phyloP scores from a whole-genome alignment of 1,140 invertebrate species.

The Brachionus manjavacas region DNA sequence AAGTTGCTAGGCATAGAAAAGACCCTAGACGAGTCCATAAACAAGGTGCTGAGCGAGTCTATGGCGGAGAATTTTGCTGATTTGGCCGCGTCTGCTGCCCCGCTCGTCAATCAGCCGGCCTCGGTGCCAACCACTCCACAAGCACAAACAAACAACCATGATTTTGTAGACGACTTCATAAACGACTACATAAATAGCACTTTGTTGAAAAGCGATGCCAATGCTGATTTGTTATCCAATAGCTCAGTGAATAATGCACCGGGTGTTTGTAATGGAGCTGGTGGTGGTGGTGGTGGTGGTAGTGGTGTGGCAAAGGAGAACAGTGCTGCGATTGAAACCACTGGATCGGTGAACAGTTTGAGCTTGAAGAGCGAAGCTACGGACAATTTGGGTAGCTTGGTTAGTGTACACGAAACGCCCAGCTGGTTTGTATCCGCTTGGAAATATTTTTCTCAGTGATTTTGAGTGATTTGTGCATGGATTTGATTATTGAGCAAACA shows the following conservation, averaged over 20 bases:
- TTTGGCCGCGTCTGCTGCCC: neutral
- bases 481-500: neutral
- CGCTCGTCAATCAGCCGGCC: neutral
- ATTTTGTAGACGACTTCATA: conserved; percentile 23
- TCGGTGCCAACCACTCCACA: neutral
- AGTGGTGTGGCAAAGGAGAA: neutral
- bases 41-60: conserved; percentile 7
- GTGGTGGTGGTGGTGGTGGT: too few species aligned
- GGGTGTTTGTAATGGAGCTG: neutral
- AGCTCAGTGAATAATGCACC: neutral
- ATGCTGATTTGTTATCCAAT: neutral
- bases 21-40: conserved; percentile 16
- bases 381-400: conserved; percentile 26
- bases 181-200: conserved; percentile 30
- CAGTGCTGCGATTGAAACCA: neutral
- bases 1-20: conserved; percentile 14
- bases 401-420: neutral
- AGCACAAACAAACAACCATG: neutral
- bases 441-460: neutral
- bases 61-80: neutral
- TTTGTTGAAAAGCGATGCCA: conserved; percentile 5
- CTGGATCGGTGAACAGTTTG: neutral
- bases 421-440: conserved; percentile 1
- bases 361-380: neutral
- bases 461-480: conserved; percentile 4